Base-by-base conservation (phyloP, 2,113 vertebrate species). In the Gasterosteus nipponicus region DNA sequence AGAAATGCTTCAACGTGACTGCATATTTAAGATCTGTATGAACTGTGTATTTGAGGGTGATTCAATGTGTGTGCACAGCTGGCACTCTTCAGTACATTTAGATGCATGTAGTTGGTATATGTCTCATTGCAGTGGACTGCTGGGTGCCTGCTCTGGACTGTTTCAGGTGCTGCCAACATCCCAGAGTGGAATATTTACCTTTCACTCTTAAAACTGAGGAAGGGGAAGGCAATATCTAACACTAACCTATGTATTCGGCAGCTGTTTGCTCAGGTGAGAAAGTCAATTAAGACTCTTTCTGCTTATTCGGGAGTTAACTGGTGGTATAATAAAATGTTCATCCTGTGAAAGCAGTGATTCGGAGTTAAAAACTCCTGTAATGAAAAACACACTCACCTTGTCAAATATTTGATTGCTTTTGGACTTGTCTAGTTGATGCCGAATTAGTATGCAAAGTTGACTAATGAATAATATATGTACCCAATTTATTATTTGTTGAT, bases 181-280 rank as follows among this genome's bases (percentile, higher is more conserved):
- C 56, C 29, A 29, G 39, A 73, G 70, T 73, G 53, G 67, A 59
- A 74, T 80, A 81, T 89, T 89, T 87, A 82, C 61, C 19, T 85
- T 89, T 83, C 58, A 73, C 78, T 75, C 56, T 39, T 33, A 72
- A 26, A 83, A 75, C 44, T 12, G 10, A 51, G 29, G 35, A 78
- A 42, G n/a, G 26, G 18, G 60, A 71, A 53, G 12, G 71, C 63
- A 77, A 67, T 71, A 77, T 77, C 75, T 67, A 86, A 76, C 70
- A 87, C 67, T 58, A 70, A 46, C 44, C 81, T 86, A 84, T 87
- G 83, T 90, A 66, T 82, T 86, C 67, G 84, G 81, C 73, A 75
- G 80, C 65, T 92, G 90, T 92, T 92, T 91, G 74, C 75, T 89
- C 90, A 92, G 89, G 89, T 90, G 91, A 90, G 66, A 65, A 51